phyloP scores from a whole-genome alignment of 2,113 vertebrate species.

The Cyprinodon brontotheroides region DNA sequence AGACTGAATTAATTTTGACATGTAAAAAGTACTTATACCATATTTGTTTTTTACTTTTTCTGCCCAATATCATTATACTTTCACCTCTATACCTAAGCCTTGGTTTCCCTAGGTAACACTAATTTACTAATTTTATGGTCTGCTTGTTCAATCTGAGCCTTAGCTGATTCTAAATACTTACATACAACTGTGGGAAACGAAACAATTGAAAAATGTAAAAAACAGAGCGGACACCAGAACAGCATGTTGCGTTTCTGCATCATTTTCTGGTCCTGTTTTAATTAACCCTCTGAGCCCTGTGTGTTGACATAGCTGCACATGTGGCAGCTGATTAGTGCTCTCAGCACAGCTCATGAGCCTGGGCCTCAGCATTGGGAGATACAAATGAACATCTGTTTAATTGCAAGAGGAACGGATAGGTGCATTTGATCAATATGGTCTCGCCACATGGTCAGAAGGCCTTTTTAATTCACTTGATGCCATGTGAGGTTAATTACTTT shows the following conservation, averaged over 20 bases:
- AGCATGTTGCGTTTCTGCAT: neutral
- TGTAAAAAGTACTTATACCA: too few relatives aligned
- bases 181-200: neutral
- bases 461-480: conserved; percentile 14
- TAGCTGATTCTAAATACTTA: neutral
- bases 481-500: conserved; percentile 23
- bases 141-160: neutral
- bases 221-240: neutral
- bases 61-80: neutral
- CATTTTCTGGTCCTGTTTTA: neutral
- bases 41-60: neutral
- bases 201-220: neutral
- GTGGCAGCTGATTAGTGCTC: neutral
- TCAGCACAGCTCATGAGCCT: neutral
- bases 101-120: neutral
- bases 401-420: neutral
- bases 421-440: conserved; percentile 1
- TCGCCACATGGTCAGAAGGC: conserved; percentile 7
- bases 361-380: neutral
- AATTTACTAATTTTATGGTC: neutral
- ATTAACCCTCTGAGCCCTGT: neutral
- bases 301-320: neutral
- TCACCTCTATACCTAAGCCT: neutral
- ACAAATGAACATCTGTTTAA: conserved; percentile 16
- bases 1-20: too few relatives aligned